Percentiles rank a stretch among this genome's conserved stretches.
These are phyloP conservation scores for Odocoileus virginianus DNA, from an alignment of 2,113 vertebrate genomes.

Conservation along the genomic window DNA sequence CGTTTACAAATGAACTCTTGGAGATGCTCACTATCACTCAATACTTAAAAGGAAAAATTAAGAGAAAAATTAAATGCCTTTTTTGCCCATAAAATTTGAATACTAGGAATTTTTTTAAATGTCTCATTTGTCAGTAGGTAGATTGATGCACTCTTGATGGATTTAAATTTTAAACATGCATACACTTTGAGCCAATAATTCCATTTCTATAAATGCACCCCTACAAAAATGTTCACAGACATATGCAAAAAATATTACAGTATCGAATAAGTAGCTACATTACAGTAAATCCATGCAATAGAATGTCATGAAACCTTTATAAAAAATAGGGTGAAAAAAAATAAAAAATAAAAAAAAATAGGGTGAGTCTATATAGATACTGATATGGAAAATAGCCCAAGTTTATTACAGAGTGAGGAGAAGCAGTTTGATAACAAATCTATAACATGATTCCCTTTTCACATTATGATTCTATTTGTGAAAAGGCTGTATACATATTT, in stretches of 20 bases:
- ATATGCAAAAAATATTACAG: background rate
- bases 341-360: background rate
- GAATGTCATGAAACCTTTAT: background rate
- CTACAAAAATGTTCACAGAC: background rate
- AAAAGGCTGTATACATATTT: background rate
- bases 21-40: background rate
- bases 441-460: background rate
- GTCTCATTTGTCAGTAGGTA: conserved; percentile 9
- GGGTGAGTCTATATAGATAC: background rate
- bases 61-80: background rate
- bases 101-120: background rate
- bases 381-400: background rate
- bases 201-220: background rate
- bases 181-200: background rate
- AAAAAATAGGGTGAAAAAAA: background rate
- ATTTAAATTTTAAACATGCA: conserved; percentile 37
- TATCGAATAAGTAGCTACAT: conserved; percentile 15
- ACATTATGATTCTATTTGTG: background rate
- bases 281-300: background rate
- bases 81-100: background rate
- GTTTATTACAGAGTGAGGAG: background rate
- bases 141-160: background rate
- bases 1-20: background rate
- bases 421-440: background rate
- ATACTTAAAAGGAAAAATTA: background rate